Percentiles rank a stretch among this genome's conserved stretches.
Conservation (phyloP, 2,797 vertebrate species). For the Microhierax caerulescens region DNA sequence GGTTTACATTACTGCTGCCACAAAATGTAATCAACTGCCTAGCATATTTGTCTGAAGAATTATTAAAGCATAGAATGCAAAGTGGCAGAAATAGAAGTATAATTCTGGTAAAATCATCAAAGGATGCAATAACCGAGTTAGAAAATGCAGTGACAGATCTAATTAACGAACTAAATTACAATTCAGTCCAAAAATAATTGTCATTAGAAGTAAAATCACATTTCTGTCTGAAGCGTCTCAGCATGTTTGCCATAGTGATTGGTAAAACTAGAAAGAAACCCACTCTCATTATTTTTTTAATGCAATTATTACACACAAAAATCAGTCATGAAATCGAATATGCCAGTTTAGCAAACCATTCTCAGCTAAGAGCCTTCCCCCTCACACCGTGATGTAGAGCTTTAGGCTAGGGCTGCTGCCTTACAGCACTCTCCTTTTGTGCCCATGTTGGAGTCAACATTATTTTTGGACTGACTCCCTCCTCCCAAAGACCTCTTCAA, state of each 20-base stretch:
- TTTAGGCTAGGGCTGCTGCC: background rate
- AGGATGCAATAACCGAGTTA: constrained; percentile 28
- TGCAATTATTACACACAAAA: constrained; percentile 40
- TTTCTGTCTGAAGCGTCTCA: constrained; percentile 44
- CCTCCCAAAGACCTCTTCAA: background rate
- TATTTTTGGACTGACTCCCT: background rate
- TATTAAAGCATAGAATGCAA: constrained; percentile 42
- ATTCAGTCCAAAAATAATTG: constrained; percentile 52
- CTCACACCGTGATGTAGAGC: background rate
- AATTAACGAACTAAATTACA: constrained; percentile 62
- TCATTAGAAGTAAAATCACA: constrained; percentile 56
- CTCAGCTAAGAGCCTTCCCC: background rate
- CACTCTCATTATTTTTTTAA: constrained; percentile 43
- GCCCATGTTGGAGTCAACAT: background rate
- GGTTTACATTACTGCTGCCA: constrained; percentile 38
- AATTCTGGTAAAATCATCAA: constrained; percentile 50
- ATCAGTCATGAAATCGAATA: constrained; percentile 55
- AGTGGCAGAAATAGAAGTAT: constrained; percentile 34
- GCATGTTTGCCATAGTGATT: constrained; percentile 20
- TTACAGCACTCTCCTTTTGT: background rate
- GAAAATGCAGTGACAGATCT: constrained; percentile 54
- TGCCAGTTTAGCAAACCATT: constrained; percentile 24
- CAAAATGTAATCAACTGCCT: constrained; percentile 50
- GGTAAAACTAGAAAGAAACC: constrained; percentile 13
- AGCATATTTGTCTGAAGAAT: constrained; percentile 52